Evolutionary conservation across 2,888 invertebrate species (phyloP).

Genomic region (Electrophaes corylata): DNA sequence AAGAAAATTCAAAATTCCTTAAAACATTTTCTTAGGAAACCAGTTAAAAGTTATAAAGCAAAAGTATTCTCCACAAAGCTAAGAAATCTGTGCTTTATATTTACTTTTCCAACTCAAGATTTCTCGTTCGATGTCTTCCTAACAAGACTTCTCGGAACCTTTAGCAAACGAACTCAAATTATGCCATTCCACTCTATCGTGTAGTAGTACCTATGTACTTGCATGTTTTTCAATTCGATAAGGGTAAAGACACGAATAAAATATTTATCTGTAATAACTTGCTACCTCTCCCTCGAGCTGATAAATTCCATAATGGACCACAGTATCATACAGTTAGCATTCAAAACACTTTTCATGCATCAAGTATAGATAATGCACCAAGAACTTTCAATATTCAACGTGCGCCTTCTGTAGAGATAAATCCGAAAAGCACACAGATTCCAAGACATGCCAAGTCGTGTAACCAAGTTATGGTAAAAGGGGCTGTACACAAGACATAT

Average conservation of each 20-base stretch:
- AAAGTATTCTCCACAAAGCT: slow-evolving; percentile 7
- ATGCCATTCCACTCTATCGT: slow-evolving; percentile 17
- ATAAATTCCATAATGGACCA: background rate
- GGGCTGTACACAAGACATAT: slow-evolving; percentile 10
- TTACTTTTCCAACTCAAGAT: slow-evolving; percentile 19
- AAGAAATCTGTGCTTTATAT: slow-evolving; percentile 19
- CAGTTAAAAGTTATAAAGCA: slow-evolving; percentile 11
- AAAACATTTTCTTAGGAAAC: slow-evolving; percentile 2
- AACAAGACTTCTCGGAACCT: slow-evolving; percentile 26
- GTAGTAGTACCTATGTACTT: background rate
- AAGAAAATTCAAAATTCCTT: background rate
- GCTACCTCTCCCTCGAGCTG: background rate
- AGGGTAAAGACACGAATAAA: slow-evolving; percentile 14
- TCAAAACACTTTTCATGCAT: slow-evolving; percentile 12
- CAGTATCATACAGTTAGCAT: background rate
- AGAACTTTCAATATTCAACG: slow-evolving; percentile 19
- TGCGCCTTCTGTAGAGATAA: slow-evolving; percentile 13
- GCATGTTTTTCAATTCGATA: slow-evolving; percentile 7
- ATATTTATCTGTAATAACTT: slow-evolving; percentile 12
- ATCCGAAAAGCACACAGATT: slow-evolving; percentile 20
- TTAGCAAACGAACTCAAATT: slow-evolving; percentile 26
- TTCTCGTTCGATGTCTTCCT: slow-evolving; percentile 18
- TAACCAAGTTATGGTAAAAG: slow-evolving; percentile 23
- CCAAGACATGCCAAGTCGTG: slow-evolving; percentile 19
- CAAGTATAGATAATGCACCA: slow-evolving; percentile 6